These are phyloP conservation scores for Ectemnius cavifrons DNA, from an alignment of 2,888 invertebrate species.

Conservation along the genomic window DNA sequence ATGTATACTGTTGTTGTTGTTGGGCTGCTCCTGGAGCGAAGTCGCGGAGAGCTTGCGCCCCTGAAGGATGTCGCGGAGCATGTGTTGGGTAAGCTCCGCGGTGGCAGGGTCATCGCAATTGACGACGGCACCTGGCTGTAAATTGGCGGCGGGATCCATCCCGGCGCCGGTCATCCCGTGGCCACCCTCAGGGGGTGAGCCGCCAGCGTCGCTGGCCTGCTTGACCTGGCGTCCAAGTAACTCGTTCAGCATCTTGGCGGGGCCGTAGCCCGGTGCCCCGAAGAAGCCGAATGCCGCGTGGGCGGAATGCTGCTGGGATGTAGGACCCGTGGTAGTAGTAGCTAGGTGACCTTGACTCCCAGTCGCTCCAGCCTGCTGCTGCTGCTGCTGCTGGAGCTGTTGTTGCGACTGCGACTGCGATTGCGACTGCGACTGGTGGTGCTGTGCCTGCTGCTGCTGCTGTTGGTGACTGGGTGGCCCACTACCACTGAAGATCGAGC, in stretches of 20 bases:
- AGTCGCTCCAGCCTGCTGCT: conserved; percentile 77
- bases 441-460: conserved; percentile 63
- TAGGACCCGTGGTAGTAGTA: conserved; percentile 79
- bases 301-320: conserved; percentile 81
- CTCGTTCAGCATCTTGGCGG: conserved; percentile 95
- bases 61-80: conserved; percentile 93
- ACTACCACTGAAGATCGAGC: conserved; percentile 90
- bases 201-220: conserved; percentile 83
- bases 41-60: conserved; percentile 91
- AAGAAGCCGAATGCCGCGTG: conserved; percentile 87
- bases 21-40: conserved; percentile 84
- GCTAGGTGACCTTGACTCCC: conserved; percentile 74
- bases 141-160: conserved; percentile 75
- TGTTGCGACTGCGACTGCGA: conserved; percentile 62
- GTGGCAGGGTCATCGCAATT: conserved; percentile 80
- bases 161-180: conserved; percentile 79
- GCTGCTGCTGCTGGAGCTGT: conserved; percentile 57
- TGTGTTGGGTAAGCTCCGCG: conserved; percentile 86
- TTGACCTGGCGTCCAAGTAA: conserved; percentile 90
- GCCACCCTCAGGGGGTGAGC: conserved; percentile 79
- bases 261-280: conserved; percentile 90
- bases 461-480: conserved; percentile 66
- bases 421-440: conserved; percentile 15
- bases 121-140: conserved; percentile 79
- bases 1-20: conserved; percentile 78